Conservation (phyloP, 2,113 vertebrate genomes). For the Mus spicilegus region DNA sequence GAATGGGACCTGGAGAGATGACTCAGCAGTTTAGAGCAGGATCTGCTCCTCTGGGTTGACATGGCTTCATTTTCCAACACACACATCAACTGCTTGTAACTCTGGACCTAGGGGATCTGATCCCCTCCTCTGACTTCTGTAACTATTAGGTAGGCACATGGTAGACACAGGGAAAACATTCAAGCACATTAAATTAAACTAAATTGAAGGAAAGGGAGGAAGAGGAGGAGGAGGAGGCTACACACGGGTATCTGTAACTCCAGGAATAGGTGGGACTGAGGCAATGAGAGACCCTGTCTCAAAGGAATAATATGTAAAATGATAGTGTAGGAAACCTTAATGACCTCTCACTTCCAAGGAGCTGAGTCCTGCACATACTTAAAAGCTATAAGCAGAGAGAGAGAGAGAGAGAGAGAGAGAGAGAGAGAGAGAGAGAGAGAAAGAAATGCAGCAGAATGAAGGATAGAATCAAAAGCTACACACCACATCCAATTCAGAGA, state of each 20-base stretch:
- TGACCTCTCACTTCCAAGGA: not conserved
- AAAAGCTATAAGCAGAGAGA: no score
- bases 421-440: no score
- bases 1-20: not conserved
- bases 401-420: no score
- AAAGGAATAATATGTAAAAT: not conserved
- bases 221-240: no score
- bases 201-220: not conserved
- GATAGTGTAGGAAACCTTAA: not conserved
- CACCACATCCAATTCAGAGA: not conserved
- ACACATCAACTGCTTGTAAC: not conserved
- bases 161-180: not conserved
- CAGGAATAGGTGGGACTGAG: not conserved
- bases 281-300: not conserved
- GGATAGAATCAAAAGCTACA: not conserved
- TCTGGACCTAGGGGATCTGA: not conserved
- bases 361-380: not conserved
- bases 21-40: not conserved
- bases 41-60: not conserved
- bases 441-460: not conserved
- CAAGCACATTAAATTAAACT: not conserved
- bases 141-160: not conserved
- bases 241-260: no score
- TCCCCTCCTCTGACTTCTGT: not conserved
- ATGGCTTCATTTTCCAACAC: not conserved